phyloP scores from a whole-genome alignment of 1,140 invertebrate genomes.

The Nomia melanderi region DNA sequence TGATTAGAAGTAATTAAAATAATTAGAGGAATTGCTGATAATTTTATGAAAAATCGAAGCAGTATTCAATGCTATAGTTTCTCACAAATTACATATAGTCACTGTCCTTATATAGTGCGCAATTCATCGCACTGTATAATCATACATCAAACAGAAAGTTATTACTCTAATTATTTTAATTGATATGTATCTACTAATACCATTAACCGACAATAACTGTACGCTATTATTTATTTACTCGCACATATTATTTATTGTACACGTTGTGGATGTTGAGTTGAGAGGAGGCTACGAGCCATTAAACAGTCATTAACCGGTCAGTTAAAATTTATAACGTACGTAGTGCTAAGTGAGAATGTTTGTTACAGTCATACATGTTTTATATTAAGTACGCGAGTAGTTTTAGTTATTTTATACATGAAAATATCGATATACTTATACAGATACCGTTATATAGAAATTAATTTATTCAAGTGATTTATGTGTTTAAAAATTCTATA shows the following conservation, averaged over 20 bases:
- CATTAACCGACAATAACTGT: background rate
- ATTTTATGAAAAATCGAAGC: background rate
- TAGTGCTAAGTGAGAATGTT: background rate
- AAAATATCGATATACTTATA: no score
- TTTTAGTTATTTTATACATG: background rate
- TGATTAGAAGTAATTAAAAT: background rate
- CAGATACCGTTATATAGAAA: no score
- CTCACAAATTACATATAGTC: background rate
- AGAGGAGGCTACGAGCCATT: background rate
- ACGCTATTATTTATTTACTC: constrained; percentile 36
- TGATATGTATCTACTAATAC: background rate
- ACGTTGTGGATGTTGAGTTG: background rate
- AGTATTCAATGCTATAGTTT: background rate
- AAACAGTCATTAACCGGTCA: background rate
- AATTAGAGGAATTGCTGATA: background rate
- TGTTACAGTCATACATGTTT: constrained; percentile 27
- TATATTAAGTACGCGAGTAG: background rate
- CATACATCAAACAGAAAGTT: no score
- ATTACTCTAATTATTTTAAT: background rate
- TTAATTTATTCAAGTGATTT: background rate
- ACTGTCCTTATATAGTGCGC: no score
- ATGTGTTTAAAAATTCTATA: no score
- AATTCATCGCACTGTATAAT: no score
- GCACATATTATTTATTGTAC: constrained; percentile 41
- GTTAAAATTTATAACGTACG: background rate